Percentiles rank a stretch among this genome's conserved stretches.
Evolutionary conservation across 2,113 vertebrate genomes (phyloP).

Genomic region (Hirundichthys speculiger): DNA sequence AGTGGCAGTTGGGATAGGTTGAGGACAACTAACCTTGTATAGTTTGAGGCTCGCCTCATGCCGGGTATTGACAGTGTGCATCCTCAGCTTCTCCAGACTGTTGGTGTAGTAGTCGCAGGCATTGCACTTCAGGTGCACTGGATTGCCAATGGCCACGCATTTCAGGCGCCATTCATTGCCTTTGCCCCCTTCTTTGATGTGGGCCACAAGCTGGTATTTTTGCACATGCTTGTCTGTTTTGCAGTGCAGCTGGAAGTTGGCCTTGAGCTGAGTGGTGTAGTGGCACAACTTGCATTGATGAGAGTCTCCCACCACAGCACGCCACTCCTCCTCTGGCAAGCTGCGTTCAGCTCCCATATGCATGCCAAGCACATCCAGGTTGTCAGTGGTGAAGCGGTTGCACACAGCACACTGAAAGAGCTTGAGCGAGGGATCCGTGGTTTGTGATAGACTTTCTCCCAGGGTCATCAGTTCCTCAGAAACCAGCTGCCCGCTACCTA

Average conservation of each 20-base stretch:
- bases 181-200: slow-evolving; percentile 98
- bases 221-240: slow-evolving; percentile 99
- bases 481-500: slow-evolving; percentile 94
- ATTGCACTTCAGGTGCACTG: slow-evolving; percentile 97
- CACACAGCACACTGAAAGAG: slow-evolving; percentile 99
- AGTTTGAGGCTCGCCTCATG: slow-evolving; percentile 98
- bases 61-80: slow-evolving; percentile 95
- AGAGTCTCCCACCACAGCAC: slow-evolving; percentile 92
- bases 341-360: slow-evolving; percentile 95
- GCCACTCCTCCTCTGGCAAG: slow-evolving; percentile 97
- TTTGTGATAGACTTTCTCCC: slow-evolving; percentile 96
- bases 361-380: slow-evolving; percentile 94
- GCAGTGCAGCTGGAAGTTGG: slow-evolving; percentile 99
- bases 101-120: slow-evolving; percentile 99
- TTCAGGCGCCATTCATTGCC: slow-evolving; percentile 98
- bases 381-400: slow-evolving; percentile 98
- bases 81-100: slow-evolving; percentile 96
- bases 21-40: slow-evolving; percentile 89
- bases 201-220: slow-evolving; percentile 98
- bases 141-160: slow-evolving; percentile 97
- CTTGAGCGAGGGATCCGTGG: slow-evolving; percentile 95
- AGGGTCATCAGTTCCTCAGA: slow-evolving; percentile 98
- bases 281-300: slow-evolving; percentile 98
- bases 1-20: not conserved
- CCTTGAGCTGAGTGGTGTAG: slow-evolving; percentile 98